Percentiles rank a stretch among this genome's conserved stretches.
phyloP scores from a whole-genome alignment of 2,797 vertebrate genomes.

The Typhlichthys subterraneus region DNA sequence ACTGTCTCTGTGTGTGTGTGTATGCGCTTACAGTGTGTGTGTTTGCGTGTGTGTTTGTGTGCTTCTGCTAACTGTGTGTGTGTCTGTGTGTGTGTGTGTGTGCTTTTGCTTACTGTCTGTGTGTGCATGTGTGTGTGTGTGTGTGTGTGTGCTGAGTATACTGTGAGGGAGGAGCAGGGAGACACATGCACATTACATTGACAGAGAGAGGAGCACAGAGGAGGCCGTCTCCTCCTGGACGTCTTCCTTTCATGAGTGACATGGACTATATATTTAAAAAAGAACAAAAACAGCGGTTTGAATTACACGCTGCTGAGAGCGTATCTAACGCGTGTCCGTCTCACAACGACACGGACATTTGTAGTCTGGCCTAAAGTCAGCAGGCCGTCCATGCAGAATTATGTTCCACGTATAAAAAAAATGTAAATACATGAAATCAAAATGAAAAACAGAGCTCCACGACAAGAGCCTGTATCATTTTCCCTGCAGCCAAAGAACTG shows the following conservation, averaged over 20 bases:
- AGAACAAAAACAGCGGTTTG: neutral
- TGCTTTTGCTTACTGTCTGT: no score
- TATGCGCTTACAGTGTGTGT: neutral
- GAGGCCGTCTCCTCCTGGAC: neutral
- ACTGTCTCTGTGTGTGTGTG: no score
- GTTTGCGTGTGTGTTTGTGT: slow-evolving; percentile 7
- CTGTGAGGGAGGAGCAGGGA: neutral
- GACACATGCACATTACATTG: neutral
- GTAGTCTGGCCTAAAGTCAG: neutral
- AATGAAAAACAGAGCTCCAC: slow-evolving; percentile 1
- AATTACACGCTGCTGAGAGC: neutral
- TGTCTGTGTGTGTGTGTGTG: neutral
- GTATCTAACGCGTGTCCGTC: slow-evolving; percentile 11
- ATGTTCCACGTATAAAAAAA: neutral
- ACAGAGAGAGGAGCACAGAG: neutral
- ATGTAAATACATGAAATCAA: no score
- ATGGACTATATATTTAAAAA: no score
- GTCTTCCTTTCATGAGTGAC: no score
- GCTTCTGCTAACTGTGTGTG: neutral
- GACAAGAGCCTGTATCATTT: slow-evolving; percentile 32
- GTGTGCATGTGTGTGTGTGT: no score
- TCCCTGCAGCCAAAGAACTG: slow-evolving; percentile 48
- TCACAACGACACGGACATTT: slow-evolving; percentile 29
- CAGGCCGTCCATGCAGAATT: neutral
- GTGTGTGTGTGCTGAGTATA: neutral